Evolutionary conservation across 2,113 vertebrate genomes (phyloP).

Genomic region (Ursus arctos): DNA sequence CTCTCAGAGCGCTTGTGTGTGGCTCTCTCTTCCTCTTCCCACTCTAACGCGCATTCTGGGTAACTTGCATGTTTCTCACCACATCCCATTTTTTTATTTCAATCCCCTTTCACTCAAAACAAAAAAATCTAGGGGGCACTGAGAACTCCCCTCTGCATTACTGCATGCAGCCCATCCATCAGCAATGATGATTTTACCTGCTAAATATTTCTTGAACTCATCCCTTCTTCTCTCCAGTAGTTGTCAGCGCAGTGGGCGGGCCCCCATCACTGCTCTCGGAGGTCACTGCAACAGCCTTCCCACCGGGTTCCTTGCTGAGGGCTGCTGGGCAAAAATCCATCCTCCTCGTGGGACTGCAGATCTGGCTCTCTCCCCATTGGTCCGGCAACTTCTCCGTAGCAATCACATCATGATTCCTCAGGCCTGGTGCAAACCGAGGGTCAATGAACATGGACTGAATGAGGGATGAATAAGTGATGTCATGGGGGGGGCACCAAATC

Average conservation of each 20-base stretch:
- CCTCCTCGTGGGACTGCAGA: neutral
- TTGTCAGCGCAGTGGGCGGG: neutral
- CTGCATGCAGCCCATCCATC: rapidly evolving
- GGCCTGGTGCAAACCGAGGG: neutral
- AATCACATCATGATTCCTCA: neutral
- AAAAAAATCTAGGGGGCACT: neutral
- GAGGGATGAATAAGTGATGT: neutral
- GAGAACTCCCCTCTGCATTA: neutral
- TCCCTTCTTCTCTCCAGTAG: neutral
- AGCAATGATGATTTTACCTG: neutral
- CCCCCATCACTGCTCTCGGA: neutral
- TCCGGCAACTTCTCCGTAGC: neutral
- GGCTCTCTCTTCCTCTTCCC: neutral
- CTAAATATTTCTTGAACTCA: neutral
- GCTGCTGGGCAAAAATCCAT: neutral
- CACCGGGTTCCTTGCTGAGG: no score
- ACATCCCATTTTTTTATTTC: neutral
- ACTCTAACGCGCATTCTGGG: neutral
- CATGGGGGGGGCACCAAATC: no score
- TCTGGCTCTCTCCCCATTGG: neutral
- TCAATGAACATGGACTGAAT: neutral
- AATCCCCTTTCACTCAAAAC: neutral
- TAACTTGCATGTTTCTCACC: neutral
- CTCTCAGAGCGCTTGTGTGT: neutral
- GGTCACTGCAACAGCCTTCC: neutral